These are phyloP conservation scores for Stenchaetothrips biformis DNA, from an alignment of 2,888 invertebrate species.

Conservation along the genomic window DNA sequence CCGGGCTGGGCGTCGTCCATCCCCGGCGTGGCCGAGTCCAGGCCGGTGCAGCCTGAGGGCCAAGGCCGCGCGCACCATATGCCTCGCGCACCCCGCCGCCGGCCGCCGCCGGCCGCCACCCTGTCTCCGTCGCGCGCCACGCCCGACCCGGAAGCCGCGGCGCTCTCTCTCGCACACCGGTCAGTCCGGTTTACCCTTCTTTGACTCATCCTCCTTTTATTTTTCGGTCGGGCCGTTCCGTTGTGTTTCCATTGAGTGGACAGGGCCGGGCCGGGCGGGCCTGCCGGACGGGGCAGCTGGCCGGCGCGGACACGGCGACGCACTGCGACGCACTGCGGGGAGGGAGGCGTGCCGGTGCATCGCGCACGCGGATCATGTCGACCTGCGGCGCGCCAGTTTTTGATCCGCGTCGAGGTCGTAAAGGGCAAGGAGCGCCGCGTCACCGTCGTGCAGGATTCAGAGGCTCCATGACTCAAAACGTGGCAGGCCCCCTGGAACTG, in stretches of 20 bases:
- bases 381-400: neutral
- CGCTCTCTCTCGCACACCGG: conserved; percentile 1
- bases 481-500: neutral
- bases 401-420: no score
- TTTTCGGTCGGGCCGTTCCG: neutral
- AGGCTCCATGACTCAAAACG: no score
- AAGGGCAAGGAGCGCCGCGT: no score
- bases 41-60: neutral
- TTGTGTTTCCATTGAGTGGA: conserved; percentile 1
- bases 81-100: neutral
- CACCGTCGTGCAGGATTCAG: no score
- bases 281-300: neutral
- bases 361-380: neutral
- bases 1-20: neutral
- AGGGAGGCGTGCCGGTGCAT: conserved; percentile 3
- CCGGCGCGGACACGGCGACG: neutral
- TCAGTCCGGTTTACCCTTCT: conserved; percentile 10
- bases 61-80: neutral
- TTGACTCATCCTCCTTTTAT: conserved; percentile 4
- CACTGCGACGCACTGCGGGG: no score
- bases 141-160: neutral
- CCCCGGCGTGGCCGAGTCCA: neutral
- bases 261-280: neutral
- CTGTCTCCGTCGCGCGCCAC: neutral
- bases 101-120: no score